Evolutionary conservation across 1,140 invertebrate genomes (phyloP).

Genomic region (Drosophila littoralis): DNA sequence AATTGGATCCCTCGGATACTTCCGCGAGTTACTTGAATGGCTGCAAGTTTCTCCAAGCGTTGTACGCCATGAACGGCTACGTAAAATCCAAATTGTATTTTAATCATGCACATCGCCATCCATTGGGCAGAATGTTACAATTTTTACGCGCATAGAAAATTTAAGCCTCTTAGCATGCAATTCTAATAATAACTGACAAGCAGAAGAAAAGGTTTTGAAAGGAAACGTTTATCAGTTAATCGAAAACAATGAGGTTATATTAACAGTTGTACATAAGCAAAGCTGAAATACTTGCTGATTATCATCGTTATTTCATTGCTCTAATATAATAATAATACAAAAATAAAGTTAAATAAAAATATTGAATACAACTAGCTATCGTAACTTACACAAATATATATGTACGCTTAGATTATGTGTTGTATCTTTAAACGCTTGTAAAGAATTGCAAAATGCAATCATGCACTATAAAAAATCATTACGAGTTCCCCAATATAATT

Average conservation of each 20-base stretch:
- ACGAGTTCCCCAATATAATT: not conserved
- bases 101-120: slow-evolving; percentile 5
- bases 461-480: slow-evolving; percentile 50
- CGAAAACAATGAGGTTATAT: slow-evolving; percentile 78
- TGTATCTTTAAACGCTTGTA: slow-evolving; percentile 57
- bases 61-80: slow-evolving; percentile 38
- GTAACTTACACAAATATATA: not conserved
- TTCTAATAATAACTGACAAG: slow-evolving; percentile 1
- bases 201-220: slow-evolving; percentile 47
- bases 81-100: slow-evolving; percentile 71
- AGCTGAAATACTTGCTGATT: slow-evolving; percentile 84
- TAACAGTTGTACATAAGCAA: slow-evolving; percentile 73
- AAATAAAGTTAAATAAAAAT: slow-evolving; percentile 21
- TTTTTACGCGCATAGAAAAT: slow-evolving; percentile 43
- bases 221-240: slow-evolving; percentile 74
- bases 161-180: not conserved
- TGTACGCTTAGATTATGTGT: slow-evolving; percentile 7
- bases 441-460: slow-evolving; percentile 84
- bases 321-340: not conserved
- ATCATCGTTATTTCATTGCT: slow-evolving; percentile 60
- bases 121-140: not conserved
- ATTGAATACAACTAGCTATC: slow-evolving; percentile 7
- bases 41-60: slow-evolving; percentile 78
- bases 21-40: slow-evolving; percentile 80
- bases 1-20: slow-evolving; percentile 60